phyloP scores from a whole-genome alignment of 2,113 vertebrate genomes.

The Burhinus oedicnemus region DNA sequence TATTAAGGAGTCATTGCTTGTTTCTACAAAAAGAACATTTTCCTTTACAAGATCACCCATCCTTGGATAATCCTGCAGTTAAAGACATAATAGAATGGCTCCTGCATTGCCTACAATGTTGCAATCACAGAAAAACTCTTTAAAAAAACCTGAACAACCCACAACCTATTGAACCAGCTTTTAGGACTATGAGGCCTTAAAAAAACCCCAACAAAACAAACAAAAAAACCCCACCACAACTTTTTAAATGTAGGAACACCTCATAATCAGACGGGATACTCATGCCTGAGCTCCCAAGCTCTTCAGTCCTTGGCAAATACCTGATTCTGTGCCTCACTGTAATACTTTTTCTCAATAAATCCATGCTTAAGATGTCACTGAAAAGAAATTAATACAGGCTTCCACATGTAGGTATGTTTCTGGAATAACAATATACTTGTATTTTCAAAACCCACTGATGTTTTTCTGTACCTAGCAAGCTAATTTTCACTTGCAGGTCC shows the following conservation, averaged over 20 bases:
- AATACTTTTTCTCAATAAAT: background rate
- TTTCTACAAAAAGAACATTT: background rate
- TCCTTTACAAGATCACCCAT: background rate
- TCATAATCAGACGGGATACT: background rate
- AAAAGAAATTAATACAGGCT: background rate
- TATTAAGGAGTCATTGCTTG: background rate
- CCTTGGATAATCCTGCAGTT: background rate
- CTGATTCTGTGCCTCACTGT: background rate
- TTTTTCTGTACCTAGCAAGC: background rate
- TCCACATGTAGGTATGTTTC: background rate
- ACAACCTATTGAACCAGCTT: background rate
- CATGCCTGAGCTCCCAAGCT: background rate
- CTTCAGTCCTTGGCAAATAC: background rate
- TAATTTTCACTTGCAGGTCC: background rate
- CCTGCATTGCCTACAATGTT: background rate
- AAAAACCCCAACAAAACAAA: background rate
- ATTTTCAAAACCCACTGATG: background rate
- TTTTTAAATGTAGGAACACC: background rate
- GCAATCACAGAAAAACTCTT: background rate
- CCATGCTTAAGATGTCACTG: background rate
- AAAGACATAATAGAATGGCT: background rate
- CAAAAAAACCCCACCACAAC: background rate
- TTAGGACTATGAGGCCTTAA: background rate
- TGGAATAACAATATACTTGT: background rate
- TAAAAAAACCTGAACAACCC: background rate